Percentiles rank a stretch among this genome's conserved stretches.
These are phyloP conservation scores for Megalurothrips usitatus DNA, from an alignment of 2,888 invertebrate species.

Conservation along the genomic window DNA sequence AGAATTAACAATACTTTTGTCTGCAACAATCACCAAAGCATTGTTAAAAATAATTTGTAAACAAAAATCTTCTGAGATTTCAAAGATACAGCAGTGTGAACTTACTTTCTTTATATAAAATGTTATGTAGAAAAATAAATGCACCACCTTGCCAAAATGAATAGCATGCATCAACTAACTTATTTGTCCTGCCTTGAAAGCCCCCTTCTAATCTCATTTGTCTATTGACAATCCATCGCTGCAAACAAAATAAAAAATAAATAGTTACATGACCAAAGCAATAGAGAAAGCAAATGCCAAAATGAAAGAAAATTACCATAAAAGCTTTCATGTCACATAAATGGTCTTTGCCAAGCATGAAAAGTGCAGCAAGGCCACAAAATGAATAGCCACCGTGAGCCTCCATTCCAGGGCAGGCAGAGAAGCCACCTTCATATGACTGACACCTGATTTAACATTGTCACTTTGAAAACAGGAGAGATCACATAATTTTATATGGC, in stretches of 20 bases:
- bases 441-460: constrained; percentile 66
- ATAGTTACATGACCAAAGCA: background rate
- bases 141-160: constrained; percentile 98
- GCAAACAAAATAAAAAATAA: constrained; percentile 38
- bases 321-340: constrained; percentile 72
- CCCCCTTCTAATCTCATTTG: constrained; percentile 96
- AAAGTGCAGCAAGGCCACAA: constrained; percentile 88
- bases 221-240: constrained; percentile 82
- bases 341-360: constrained; percentile 70
- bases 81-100: background rate
- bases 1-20: constrained; percentile 44
- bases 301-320: constrained; percentile 49
- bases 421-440: constrained; percentile 98
- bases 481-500: background rate
- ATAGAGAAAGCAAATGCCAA: background rate
- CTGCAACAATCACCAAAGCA: constrained; percentile 47
- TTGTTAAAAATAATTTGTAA: constrained; percentile 31
- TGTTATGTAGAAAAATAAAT: constrained; percentile 79
- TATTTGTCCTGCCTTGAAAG: constrained; percentile 96
- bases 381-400: constrained; percentile 99
- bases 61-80: constrained; percentile 18
- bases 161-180: constrained; percentile 97
- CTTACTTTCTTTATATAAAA: constrained; percentile 47
- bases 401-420: constrained; percentile 89
- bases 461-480: constrained; percentile 32